Evolutionary conservation across 2,797 vertebrate genomes (phyloP), one percentile per base, ranked within the genome.

Genomic region (Pantherophis vulpinus): DNA sequence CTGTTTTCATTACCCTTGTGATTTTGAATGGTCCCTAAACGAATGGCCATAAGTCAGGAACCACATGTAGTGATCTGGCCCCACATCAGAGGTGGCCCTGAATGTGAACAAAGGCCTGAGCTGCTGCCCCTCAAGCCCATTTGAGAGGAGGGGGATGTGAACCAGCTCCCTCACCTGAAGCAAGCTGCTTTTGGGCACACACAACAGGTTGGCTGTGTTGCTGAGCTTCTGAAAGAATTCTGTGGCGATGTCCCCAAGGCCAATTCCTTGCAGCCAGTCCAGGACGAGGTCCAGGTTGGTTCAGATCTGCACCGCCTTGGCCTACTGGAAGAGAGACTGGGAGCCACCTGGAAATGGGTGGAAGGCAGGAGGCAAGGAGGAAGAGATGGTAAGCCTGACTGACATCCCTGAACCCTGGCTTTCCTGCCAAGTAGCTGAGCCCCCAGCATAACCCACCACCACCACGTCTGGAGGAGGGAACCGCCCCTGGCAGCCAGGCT

Each of bases 181-280:
- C 91, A 99, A 98, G 79, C 98, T 98, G 88, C 98, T 99, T 91
- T 98, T 99, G 56, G 99, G 99, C 94, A 99, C 98, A 58, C 99
- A 99, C 47, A 99, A 97, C 91, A 99, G 98, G 98, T 99, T 99
- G 96, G 99, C 99, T 1, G 98, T 98, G 96, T 98, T 95, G 16
- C 99, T 99, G 94, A 99, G 98, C 94, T 99, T 99, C 96, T 98
- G 98, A 97, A 99, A 98, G 95, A 99, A 99, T 94, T 99, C 99
- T 0, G 98, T 98, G 29, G 99, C 99, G 47, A 99, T 99, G 96
- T 99, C 99, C 13, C 98, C 99, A 51, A 99, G 97, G 51, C 99
- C 99, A 0, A 98, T 98, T 0, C 98, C 98, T 94, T 99, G 98
- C 7, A 99, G 98, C 99, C 99, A 99, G 95, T 99, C 99, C 94